Conservation (phyloP, 2,797 vertebrate genomes). For the Pseudopleuronectes americanus region DNA sequence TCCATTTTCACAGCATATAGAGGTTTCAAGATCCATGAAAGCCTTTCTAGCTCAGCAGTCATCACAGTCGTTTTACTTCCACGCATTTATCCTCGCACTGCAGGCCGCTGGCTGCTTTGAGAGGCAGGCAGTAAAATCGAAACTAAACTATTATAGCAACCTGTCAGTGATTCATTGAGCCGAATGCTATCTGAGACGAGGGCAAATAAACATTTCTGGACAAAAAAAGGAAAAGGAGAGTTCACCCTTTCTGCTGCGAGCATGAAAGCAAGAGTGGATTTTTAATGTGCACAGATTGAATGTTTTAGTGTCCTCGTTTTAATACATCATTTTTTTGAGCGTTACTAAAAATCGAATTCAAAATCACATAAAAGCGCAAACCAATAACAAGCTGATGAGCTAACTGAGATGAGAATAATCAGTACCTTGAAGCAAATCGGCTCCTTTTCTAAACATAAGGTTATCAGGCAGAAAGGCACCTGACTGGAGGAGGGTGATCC, state of each 20-base stretch:
- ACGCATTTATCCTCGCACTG: background rate
- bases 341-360: background rate
- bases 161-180: background rate
- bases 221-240: background rate
- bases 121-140: background rate
- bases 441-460: background rate
- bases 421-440: background rate
- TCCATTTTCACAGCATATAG: constrained; percentile 9
- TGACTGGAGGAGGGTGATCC: background rate
- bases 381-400: background rate
- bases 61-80: background rate
- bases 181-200: background rate
- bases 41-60: constrained; percentile 8
- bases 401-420: background rate
- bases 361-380: background rate
- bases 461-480: background rate
- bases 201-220: constrained; percentile 3
- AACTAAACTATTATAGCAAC: constrained; percentile 3
- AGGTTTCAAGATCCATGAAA: constrained; percentile 3
- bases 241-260: background rate
- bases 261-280: constrained; percentile 1
- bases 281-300: background rate
- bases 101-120: background rate
- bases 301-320: background rate
- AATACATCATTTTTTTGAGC: background rate